Conservation (phyloP, 2,888 invertebrate species). For the Euspilapteryx auroguttella region DNA sequence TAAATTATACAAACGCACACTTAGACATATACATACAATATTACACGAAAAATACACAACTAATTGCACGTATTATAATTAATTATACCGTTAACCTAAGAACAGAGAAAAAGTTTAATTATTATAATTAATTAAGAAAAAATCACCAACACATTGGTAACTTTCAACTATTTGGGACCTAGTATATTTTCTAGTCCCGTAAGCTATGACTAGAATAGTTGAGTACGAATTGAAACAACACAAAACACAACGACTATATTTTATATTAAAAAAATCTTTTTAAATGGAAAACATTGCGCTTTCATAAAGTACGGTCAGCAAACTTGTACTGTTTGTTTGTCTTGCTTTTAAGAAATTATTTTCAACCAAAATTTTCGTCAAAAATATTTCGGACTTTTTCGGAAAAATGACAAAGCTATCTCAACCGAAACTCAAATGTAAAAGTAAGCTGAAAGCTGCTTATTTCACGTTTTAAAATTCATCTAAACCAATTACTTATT, state of each 20-base stretch:
- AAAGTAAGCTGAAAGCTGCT: too few relatives aligned
- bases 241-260: slow-evolving; percentile 46
- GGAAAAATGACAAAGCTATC: too few relatives aligned
- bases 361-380: too few relatives aligned
- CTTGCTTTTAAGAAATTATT: too few relatives aligned
- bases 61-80: slow-evolving; percentile 46
- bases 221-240: too few relatives aligned
- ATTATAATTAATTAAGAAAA: neutral
- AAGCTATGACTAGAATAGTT: too few relatives aligned
- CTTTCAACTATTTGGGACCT: slow-evolving; percentile 24
- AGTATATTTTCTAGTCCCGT: too few relatives aligned
- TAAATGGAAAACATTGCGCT: too few relatives aligned
- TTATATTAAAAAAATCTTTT: slow-evolving; percentile 15
- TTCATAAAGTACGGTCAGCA: too few relatives aligned
- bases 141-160: slow-evolving; percentile 9
- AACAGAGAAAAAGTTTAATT: slow-evolving; percentile 22
- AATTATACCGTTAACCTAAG: slow-evolving; percentile 41
- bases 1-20: slow-evolving; percentile 41
- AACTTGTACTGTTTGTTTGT: slow-evolving; percentile 56
- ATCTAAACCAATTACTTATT: slow-evolving; percentile 36
- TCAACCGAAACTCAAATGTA: too few relatives aligned
- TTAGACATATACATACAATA: slow-evolving; percentile 29
- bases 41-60: slow-evolving; percentile 43
- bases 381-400: too few relatives aligned
- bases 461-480: too few relatives aligned